Evolutionary conservation across 1,140 invertebrate genomes (phyloP), one percentile per base, ranked within the genome.

Genomic region (Ips nitidus): DNA sequence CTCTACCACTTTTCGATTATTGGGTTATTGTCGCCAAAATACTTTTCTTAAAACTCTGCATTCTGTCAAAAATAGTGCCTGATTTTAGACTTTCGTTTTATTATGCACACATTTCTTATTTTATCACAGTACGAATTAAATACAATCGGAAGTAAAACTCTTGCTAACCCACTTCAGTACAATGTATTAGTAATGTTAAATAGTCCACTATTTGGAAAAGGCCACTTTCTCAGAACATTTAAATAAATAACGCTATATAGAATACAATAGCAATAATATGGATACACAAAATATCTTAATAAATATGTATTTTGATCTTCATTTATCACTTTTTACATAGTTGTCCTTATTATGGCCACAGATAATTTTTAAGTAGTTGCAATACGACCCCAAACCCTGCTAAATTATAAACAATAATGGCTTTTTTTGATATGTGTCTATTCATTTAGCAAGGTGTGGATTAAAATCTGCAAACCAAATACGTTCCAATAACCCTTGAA

Each of bases 231-330:
- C 52, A 62, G 45, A 63, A 63, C n/a, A 40, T 63, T 41, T 50
- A 8, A 52, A 63, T 66, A 66, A 66, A 66, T 66, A 57, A 66
- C 7, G 42, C 38, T 66, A 56, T 43, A 43, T 22, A 50, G 45
- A 50, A 50, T 59, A 42, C 8, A 8, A 59, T 40, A 42, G 38
- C 42, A 41, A 56, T 53, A 65, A 66, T 66, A 66, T 66, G 64
- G 43, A 66, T 66, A 66, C 64, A 66, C 55, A 66, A 66, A 66
- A 66, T 66, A 56, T 66, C 37, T n/a, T 55, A 50, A 64, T 66
- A 56, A 40, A 61, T 47, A 43, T 47, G 52, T 38, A 38, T 57
- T 66, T 66, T 66, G 52, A 66, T 66, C 64, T 36, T 50, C 4
- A 5, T 22, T 60, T 58, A 66, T 66, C 56, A 66, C 64, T 66